Conservation (phyloP, 1,140 invertebrate species). For the Saccostrea cuccullata region DNA sequence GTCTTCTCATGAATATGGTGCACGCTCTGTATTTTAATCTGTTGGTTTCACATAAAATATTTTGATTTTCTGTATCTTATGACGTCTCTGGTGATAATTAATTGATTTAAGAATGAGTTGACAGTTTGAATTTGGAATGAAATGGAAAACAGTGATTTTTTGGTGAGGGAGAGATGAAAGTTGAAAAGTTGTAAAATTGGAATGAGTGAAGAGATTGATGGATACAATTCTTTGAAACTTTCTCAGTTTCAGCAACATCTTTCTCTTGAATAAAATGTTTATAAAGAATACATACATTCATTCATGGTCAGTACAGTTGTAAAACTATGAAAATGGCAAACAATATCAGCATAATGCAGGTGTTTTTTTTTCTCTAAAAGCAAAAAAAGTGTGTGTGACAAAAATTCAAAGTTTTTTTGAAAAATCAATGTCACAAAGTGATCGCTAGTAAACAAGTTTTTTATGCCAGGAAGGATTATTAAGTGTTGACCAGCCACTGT, state of each 20-base stretch:
- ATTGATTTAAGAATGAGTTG: background rate
- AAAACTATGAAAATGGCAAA: background rate
- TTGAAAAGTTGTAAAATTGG: background rate
- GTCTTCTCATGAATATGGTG: background rate
- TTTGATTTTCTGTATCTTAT: constrained; percentile 1
- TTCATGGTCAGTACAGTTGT: background rate
- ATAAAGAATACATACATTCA: background rate
- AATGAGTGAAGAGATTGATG: background rate
- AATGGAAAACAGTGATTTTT: background rate
- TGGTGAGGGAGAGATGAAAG: background rate
- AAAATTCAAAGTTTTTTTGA: background rate
- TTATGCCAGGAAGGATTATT: background rate
- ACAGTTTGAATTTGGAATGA: background rate
- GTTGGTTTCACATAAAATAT: background rate
- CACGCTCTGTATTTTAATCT: background rate
- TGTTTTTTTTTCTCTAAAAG: too few relatives aligned
- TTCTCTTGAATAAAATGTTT: background rate
- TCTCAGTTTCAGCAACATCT: background rate
- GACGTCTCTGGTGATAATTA: background rate
- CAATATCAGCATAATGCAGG: background rate
- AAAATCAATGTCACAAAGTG: background rate
- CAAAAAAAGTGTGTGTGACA: background rate
- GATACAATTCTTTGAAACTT: background rate
- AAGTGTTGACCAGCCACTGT: background rate
- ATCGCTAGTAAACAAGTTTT: background rate